Evolutionary conservation across 2,113 vertebrate species (phyloP).

Genomic region (Dicentrarchus labrax): DNA sequence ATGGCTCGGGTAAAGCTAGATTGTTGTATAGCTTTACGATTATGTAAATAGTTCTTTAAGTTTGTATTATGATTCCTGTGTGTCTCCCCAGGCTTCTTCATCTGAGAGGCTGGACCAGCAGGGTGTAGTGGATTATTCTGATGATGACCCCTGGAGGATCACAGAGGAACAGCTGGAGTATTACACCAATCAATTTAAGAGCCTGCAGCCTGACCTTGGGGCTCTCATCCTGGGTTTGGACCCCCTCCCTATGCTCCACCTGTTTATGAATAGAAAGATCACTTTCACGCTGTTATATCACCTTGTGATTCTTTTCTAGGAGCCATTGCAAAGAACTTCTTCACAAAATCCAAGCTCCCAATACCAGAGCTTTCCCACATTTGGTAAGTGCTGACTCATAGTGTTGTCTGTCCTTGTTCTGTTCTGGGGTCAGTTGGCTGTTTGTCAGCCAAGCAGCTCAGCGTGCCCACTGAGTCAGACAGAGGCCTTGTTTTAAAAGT

Average conservation of each 20-base stretch:
- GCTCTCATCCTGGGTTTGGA: conserved; percentile 92
- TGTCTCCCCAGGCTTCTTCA: conserved; percentile 82
- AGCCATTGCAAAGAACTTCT: conserved; percentile 95
- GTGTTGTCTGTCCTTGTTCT: conserved; percentile 34
- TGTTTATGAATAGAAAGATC: neutral
- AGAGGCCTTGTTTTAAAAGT: conserved; percentile 12
- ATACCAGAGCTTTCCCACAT: conserved; percentile 97
- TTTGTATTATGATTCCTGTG: neutral
- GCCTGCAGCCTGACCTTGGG: conserved; percentile 91
- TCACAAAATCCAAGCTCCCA: conserved; percentile 97
- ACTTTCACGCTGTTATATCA: neutral
- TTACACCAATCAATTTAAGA: conserved; percentile 94
- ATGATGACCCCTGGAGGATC: conserved; percentile 97
- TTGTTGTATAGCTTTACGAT: neutral
- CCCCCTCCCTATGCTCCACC: neutral
- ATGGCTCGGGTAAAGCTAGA: conserved; percentile 82
- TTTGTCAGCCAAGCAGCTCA: conserved; percentile 18
- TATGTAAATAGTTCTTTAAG: neutral
- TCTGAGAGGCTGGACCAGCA: conserved; percentile 87
- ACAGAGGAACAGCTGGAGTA: conserved; percentile 96
- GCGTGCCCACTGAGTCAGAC: conserved; percentile 29
- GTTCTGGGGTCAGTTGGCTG: conserved; percentile 19
- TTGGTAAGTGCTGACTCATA: conserved; percentile 86
- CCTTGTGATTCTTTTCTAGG: conserved; percentile 81
- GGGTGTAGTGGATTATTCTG: conserved; percentile 80